phyloP scores from a whole-genome alignment of 64 coral and sea anemone genomes.

The Actinia equina region DNA sequence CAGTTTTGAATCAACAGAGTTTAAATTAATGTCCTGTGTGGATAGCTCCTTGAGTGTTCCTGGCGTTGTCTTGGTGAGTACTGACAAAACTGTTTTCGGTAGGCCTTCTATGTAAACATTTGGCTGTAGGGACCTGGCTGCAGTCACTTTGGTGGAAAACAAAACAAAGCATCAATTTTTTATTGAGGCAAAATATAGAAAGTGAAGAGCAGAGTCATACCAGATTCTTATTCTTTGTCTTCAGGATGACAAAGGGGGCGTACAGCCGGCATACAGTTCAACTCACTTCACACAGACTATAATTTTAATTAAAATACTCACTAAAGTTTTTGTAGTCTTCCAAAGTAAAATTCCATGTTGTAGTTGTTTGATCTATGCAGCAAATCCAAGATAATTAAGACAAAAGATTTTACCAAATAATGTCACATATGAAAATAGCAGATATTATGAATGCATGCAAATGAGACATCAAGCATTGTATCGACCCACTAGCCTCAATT shows the following conservation, averaged over 20 bases:
- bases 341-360: constrained; percentile 46
- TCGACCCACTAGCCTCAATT: no score
- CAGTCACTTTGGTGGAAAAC: constrained; percentile 44
- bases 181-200: no score
- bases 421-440: no score
- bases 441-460: background rate
- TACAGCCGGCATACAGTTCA: no score
- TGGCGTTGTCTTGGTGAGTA: constrained; percentile 41
- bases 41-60: constrained; percentile 58
- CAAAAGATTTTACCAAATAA: no score
- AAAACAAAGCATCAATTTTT: background rate
- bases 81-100: constrained; percentile 78
- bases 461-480: background rate
- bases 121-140: constrained; percentile 43
- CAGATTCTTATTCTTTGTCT: no score
- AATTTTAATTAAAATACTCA: constrained; percentile 12
- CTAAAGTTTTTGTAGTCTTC: constrained; percentile 54
- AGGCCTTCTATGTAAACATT: constrained; percentile 75
- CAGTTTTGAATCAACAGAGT: constrained; percentile 83
- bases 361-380: background rate
- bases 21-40: constrained; percentile 75
- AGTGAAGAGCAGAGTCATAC: no score
- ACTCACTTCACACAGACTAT: no score
- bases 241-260: no score
- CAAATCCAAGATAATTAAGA: background rate